Evolutionary conservation across 2,888 invertebrate species (phyloP).

Genomic region (Hymenopus coronatus): DNA sequence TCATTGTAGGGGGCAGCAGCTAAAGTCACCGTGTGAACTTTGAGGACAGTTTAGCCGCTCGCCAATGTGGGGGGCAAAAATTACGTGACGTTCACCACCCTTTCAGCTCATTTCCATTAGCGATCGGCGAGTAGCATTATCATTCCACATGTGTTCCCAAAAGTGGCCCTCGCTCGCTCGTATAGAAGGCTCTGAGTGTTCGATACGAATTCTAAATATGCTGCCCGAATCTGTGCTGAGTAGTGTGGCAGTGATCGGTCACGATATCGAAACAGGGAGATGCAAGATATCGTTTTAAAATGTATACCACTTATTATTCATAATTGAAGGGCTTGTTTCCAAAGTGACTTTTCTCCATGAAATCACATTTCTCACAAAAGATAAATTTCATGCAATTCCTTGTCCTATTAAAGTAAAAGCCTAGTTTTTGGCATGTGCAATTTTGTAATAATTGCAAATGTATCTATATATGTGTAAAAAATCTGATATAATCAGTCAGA

Average conservation of each 20-base stretch:
- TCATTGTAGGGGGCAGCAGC: slow-evolving; percentile 12
- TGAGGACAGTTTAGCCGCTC: background rate
- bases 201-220: background rate
- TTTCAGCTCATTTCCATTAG: background rate
- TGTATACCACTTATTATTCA: no score
- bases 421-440: no score
- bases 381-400: no score
- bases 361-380: no score
- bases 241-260: background rate
- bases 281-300: no score
- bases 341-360: no score
- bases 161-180: background rate
- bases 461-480: no score
- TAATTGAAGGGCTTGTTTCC: no score
- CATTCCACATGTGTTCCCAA: background rate
- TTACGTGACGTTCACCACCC: background rate
- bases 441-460: no score
- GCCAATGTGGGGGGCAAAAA: background rate
- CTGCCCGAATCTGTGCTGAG: background rate
- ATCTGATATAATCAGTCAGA: no score
- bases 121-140: background rate
- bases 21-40: background rate
- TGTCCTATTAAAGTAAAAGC: no score
- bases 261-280: no score
- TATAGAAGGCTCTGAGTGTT: background rate